These are phyloP conservation scores for Pseudolaguvia tuberculata DNA, from an alignment of 2,113 vertebrate genomes.

Conservation along the genomic window DNA sequence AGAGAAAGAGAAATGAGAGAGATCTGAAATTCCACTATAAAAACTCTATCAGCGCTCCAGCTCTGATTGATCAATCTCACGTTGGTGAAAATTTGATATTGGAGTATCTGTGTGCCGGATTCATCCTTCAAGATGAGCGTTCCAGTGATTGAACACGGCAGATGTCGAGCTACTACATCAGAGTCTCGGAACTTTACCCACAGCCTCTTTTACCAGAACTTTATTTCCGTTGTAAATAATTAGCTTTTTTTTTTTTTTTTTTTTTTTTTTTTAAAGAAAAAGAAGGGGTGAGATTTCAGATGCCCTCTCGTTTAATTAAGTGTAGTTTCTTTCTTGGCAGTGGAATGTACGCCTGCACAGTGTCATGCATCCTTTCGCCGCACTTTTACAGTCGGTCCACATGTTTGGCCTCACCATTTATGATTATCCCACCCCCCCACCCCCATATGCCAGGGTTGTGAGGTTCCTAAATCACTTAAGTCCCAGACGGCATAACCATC, in stretches of 20 bases:
- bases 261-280: too few species aligned
- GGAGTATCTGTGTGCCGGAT: conserved; percentile 13
- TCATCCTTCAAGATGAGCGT: conserved; percentile 27
- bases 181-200: conserved; percentile 10
- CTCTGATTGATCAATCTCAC: conserved; percentile 26
- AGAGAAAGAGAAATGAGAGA: too few species aligned
- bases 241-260: conserved; percentile 77
- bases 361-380: conserved; percentile 79
- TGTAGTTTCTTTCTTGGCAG: conserved; percentile 91
- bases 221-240: conserved; percentile 82
- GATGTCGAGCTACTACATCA: conserved; percentile 14
- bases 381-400: conserved; percentile 84
- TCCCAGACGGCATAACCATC: conserved; percentile 84
- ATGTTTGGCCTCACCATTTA: conserved; percentile 98
- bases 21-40: conserved; percentile 17
- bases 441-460: conserved; percentile 77
- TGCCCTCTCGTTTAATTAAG: conserved; percentile 96
- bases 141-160: conserved; percentile 26
- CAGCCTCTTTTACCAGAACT: conserved; percentile 34
- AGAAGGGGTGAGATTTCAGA: conserved; percentile 78
- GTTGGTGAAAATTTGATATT: conserved; percentile 26
- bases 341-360: conserved; percentile 96
- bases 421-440: conserved; percentile 76
- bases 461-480: conserved; percentile 96
- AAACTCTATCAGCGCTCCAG: conserved; percentile 2